Evolutionary conservation across 2,888 invertebrate genomes (phyloP), one percentile per base, ranked within the genome.

Genomic region (Cheilosia vernalis): DNA sequence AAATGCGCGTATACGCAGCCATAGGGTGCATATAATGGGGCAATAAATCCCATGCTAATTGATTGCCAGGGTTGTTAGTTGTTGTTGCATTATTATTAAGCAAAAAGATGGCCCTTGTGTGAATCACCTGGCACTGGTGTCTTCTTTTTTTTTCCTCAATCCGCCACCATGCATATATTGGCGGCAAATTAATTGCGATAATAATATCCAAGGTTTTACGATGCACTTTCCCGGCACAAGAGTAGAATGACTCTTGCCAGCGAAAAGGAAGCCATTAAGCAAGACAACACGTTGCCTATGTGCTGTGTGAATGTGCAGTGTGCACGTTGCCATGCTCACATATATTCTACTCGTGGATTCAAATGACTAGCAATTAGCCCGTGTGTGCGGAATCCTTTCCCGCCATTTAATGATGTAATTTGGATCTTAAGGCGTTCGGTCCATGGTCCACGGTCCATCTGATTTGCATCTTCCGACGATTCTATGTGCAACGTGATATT

Each of bases 171-270:
- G 64, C 64, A 70, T 67, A 42, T 53, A 80, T 74, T 72, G 84
- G 70, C 84, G 76, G 84, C 70, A 66, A 80, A 80, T 80, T 85
- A 80, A 80, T 85, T 85, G 80, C 80, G 74, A 80, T 80, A 80
- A 76, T 85, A 85, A 80, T 51, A 66, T 76, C 76, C 60, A 55
- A 66, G 80, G 60, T 70, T 76, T 85, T 80, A 80, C 80, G 73
- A 77, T 55, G 69, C 67, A 63, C 73, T 66, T 61, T 42, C 37
- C 55, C 53, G 49, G 69, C 19, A 55, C 55, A 47, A 40, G 69
- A 58, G 56, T 78, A 72, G 82, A 64, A 58, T 64, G 49, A 70
- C 76, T 70, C 53, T 53, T 47, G 55, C 49, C 49, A 47, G 27
- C 24, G 53, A 58, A 67, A 78, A 80, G 84, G 74, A 80, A 84